Conservation (phyloP, 2,797 vertebrate genomes). For the Chiropotes sagulatus region DNA sequence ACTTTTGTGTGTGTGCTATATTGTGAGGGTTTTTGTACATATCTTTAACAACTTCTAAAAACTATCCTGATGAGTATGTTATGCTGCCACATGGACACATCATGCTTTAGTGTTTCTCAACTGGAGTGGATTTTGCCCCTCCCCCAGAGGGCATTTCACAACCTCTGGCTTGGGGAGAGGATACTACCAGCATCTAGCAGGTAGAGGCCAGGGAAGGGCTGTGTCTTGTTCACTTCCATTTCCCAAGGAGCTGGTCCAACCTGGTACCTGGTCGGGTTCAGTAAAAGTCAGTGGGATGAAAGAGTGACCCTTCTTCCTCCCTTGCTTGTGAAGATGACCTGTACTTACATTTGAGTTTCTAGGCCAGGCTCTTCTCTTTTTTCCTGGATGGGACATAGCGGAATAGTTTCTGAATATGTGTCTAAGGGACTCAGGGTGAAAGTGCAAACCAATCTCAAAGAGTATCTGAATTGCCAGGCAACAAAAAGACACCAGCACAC, state of each 20-base stretch:
- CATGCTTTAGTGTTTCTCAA: not conserved
- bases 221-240: not conserved
- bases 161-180: not conserved
- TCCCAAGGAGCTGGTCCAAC: not conserved
- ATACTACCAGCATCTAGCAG: not conserved
- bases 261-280: accelerated
- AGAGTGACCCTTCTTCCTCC: not conserved
- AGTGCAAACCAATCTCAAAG: slow-evolving; percentile 69
- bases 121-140: not conserved
- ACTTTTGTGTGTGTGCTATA: not conserved
- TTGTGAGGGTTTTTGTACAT: not conserved
- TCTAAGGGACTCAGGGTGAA: not conserved
- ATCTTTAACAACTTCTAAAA: not conserved
- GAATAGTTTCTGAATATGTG: slow-evolving; percentile 58
- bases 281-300: not conserved
- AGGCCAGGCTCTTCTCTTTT: not conserved
- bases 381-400: slow-evolving; percentile 43
- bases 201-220: not conserved
- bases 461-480: slow-evolving; percentile 69
- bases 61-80: not conserved
- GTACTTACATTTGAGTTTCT: not conserved
- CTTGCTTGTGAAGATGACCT: not conserved
- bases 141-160: not conserved
- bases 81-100: too few species aligned
- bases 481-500: slow-evolving; percentile 50